These are phyloP conservation scores for Cyanoliseus patagonus DNA, from an alignment of 2,113 vertebrate species.

Conservation along the genomic window DNA sequence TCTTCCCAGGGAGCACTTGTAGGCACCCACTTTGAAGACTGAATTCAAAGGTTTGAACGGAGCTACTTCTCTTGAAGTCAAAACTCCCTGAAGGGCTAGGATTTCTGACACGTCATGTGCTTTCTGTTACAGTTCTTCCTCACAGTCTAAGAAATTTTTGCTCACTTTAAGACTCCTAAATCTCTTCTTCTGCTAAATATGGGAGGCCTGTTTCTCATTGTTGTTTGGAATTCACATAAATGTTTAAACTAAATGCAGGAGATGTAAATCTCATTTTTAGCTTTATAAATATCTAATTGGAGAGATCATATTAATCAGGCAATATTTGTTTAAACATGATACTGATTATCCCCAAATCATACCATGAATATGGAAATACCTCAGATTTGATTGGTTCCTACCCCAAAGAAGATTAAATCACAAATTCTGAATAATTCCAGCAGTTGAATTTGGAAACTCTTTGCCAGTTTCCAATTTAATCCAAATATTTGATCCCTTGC, in stretches of 20 bases:
- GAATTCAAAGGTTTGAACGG: neutral
- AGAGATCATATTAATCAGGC: neutral
- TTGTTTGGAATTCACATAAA: neutral
- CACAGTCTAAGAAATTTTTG: neutral
- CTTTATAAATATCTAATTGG: neutral
- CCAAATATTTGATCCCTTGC: neutral
- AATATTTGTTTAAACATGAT: constrained; percentile 18
- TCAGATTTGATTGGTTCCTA: neutral
- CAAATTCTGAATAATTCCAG: constrained; percentile 3
- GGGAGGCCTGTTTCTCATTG: neutral
- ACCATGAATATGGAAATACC: neutral
- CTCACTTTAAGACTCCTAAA: neutral
- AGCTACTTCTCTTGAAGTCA: neutral
- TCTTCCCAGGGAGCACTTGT: neutral
- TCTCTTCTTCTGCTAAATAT: neutral
- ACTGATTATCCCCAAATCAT: neutral
- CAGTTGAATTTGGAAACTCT: neutral
- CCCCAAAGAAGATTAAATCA: neutral
- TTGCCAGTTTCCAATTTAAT: neutral
- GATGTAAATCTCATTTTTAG: neutral
- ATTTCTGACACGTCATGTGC: neutral
- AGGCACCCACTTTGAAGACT: neutral
- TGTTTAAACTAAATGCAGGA: neutral
- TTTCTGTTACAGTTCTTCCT: neutral
- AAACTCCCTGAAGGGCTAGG: neutral